Evolutionary conservation across 2,888 invertebrate genomes (phyloP).

Genomic region (Neoaliturus tenellus): DNA sequence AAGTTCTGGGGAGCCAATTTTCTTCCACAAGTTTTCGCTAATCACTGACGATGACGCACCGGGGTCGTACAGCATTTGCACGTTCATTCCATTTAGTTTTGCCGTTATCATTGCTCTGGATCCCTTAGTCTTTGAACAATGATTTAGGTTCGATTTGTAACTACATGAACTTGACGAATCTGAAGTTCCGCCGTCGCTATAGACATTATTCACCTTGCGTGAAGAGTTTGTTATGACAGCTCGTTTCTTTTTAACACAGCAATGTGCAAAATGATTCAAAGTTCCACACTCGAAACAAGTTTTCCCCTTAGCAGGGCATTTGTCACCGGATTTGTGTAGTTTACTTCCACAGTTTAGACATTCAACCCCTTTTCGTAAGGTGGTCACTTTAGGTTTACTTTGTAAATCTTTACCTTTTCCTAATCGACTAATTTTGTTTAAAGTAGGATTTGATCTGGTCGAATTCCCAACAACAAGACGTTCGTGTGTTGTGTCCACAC

Average conservation of each 20-base stretch:
- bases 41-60: conserved; percentile 8
- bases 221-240: background rate
- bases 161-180: background rate
- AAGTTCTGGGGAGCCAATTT: conserved; percentile 6
- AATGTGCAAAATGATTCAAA: background rate
- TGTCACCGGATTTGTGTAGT: background rate
- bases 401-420: background rate
- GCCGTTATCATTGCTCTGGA: background rate
- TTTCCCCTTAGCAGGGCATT: conserved; percentile 10
- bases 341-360: background rate
- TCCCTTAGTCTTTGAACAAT: background rate
- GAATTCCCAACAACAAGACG: background rate
- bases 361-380: background rate
- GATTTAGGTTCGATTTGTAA: background rate
- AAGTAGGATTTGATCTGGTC: background rate
- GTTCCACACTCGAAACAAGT: background rate
- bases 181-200: background rate
- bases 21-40: conserved; percentile 1
- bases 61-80: conserved; percentile 20
- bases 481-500: background rate
- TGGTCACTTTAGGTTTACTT: background rate
- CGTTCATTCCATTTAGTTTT: background rate
- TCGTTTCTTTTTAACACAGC: background rate
- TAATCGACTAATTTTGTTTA: background rate
- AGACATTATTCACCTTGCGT: background rate